phyloP scores from a whole-genome alignment of 2,113 vertebrate species.

The Pithys albifrons region DNA sequence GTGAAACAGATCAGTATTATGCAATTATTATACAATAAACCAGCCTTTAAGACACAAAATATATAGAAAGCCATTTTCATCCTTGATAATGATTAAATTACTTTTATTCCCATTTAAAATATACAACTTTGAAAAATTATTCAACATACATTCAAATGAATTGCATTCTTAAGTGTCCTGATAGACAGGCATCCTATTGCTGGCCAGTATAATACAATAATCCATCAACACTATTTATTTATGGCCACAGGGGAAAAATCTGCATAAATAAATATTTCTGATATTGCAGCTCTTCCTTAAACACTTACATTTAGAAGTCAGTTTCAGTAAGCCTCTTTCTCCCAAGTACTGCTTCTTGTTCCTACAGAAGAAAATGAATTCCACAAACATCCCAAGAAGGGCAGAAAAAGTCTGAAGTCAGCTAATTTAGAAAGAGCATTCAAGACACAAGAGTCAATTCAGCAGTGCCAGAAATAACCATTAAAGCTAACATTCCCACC shows the following conservation, averaged over 20 bases:
- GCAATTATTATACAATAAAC: not conserved
- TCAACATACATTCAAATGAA: conserved; percentile 48
- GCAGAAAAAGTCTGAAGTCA: not conserved
- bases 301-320: conserved; percentile 13
- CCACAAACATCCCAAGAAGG: not conserved
- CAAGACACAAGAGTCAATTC: not conserved
- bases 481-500: not conserved
- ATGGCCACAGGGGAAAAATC: not conserved
- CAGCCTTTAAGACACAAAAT: not conserved
- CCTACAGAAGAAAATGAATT: not conserved
- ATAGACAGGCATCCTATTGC: not conserved
- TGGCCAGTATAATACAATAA: not conserved
- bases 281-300: not conserved
- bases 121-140: conserved; percentile 45
- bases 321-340: not conserved
- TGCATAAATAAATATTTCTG: not conserved
- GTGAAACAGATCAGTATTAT: not conserved
- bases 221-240: not conserved
- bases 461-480: not conserved
- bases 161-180: conserved; percentile 3
- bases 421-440: conserved; percentile 21
- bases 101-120: conserved; percentile 61
- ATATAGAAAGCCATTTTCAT: not conserved
- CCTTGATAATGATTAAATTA: conserved; percentile 10
- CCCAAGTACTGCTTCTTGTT: not conserved